phyloP scores from a whole-genome alignment of 2,113 vertebrate species.

The Oenanthe melanoleuca region DNA sequence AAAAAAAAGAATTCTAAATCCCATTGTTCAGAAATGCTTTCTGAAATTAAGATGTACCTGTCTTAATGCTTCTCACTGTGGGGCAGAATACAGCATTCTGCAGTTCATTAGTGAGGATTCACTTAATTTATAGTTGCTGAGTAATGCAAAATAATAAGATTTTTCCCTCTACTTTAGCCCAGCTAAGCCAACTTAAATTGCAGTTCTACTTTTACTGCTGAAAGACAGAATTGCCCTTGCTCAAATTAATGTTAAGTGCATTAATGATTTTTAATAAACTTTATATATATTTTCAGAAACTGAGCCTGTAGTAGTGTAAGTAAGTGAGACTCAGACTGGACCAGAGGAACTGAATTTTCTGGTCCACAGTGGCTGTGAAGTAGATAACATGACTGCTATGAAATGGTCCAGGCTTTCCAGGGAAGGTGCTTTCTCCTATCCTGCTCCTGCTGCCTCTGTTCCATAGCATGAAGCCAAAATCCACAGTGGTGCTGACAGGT shows the following conservation, averaged over 20 bases:
- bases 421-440: not conserved
- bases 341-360: not conserved
- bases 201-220: not conserved
- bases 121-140: not conserved
- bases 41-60: not conserved
- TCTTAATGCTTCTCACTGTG: not conserved
- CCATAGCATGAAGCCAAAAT: not conserved
- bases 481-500: not conserved
- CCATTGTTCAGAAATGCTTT: not conserved
- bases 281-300: not conserved
- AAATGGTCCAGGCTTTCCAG: not conserved
- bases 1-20: not conserved
- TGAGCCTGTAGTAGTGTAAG: not conserved
- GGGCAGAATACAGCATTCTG: not conserved
- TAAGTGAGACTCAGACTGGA: not conserved
- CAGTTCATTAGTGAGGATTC: not conserved
- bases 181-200: not conserved
- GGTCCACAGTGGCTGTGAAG: not conserved
- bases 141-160: not conserved
- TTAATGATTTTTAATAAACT: not conserved
- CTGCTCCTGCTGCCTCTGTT: not conserved
- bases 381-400: not conserved
- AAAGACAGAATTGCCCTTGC: not conserved
- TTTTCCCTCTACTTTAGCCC: not conserved
- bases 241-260: not conserved